These are phyloP conservation scores for Clostera curtula DNA, from an alignment of 2,888 invertebrate species.

Conservation along the genomic window DNA sequence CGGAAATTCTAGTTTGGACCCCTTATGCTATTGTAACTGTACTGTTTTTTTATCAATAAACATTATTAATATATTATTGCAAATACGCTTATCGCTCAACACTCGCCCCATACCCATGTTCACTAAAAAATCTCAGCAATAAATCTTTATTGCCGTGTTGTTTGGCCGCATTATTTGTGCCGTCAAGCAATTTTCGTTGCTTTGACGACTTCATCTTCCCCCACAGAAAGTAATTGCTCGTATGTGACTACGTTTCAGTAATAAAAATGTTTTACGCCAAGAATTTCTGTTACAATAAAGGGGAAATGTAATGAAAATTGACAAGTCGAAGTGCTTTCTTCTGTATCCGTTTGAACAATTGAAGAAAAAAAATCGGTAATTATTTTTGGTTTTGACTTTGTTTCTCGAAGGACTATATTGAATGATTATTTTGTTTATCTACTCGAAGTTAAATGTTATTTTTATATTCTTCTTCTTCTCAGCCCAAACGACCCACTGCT, in stretches of 20 bases:
- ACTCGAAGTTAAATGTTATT: not conserved
- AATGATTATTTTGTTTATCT: not conserved
- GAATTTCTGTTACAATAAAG: slow-evolving; percentile 17
- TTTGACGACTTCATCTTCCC: slow-evolving; percentile 58
- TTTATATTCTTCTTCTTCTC: too few relatives aligned
- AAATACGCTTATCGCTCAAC: slow-evolving; percentile 10
- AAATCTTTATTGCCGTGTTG: slow-evolving; percentile 69
- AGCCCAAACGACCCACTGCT: too few relatives aligned
- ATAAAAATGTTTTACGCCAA: slow-evolving; percentile 27
- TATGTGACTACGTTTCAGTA: slow-evolving; percentile 28
- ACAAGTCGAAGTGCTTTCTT: slow-evolving; percentile 17
- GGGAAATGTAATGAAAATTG: slow-evolving; percentile 21
- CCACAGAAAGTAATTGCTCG: slow-evolving; percentile 43
- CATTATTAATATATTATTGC: not conserved
- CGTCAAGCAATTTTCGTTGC: slow-evolving; percentile 54
- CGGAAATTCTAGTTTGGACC: too few relatives aligned
- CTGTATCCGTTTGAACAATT: slow-evolving; percentile 1
- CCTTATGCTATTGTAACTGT: too few relatives aligned
- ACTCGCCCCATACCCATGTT: slow-evolving; percentile 16
- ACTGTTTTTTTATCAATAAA: too few relatives aligned
- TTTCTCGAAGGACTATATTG: not conserved
- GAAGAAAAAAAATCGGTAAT: not conserved
- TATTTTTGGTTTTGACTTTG: too few relatives aligned
- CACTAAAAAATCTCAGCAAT: slow-evolving; percentile 61
- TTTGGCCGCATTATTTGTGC: slow-evolving; percentile 64